Evolutionary conservation across 92 coral and sea anemone species (phyloP), one percentile per base, ranked within the genome.

Genomic region (Porites evermanni): DNA sequence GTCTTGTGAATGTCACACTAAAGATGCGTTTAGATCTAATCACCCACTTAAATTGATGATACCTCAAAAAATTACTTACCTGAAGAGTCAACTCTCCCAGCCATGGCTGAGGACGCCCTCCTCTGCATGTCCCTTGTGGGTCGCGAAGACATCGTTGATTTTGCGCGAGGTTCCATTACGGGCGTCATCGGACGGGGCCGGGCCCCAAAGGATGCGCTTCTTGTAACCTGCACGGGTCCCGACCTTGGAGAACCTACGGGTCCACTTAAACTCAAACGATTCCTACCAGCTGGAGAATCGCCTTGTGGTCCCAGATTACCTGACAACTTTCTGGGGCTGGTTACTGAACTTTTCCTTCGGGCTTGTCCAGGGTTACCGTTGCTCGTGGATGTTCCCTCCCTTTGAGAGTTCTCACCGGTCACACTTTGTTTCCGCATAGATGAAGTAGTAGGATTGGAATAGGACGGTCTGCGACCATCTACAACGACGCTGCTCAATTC

Each of bases 151-250:
- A 47, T 80, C 74, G 52, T 52, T 9, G 87, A 64, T 44, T 67
- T 83, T 1, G 87, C 63, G 53, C 87, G 87, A 50, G 87, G 80
- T 29, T 83, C 87, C 72, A 74, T 74, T 13, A 83, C 79, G 29
- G 87, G 80, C 51, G 64, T n/a, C 87, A 74, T 20, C 8, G 85
- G 67, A 24, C 91, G 77, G 7, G 91, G 88, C 18, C 88, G 66
- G 67, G 88, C 83, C 32, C 89, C 95, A 83, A 92, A 92, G 5
- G 95, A 89, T 18, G 93, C 86, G 44, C 92, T 88, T 23, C 93
- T 89, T 58, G 79, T 88, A 17, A 67, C 89, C 84, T 38, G 79
- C 64, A 53, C 21, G 61, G 79, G 81, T 51, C 82, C 56, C 19
- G 86, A 58, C 70, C 63, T 77, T 74, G 51, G 90, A 59, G 78